Evolutionary conservation across 2,888 invertebrate genomes (phyloP).

Genomic region (Drosophila parthenogenetica): DNA sequence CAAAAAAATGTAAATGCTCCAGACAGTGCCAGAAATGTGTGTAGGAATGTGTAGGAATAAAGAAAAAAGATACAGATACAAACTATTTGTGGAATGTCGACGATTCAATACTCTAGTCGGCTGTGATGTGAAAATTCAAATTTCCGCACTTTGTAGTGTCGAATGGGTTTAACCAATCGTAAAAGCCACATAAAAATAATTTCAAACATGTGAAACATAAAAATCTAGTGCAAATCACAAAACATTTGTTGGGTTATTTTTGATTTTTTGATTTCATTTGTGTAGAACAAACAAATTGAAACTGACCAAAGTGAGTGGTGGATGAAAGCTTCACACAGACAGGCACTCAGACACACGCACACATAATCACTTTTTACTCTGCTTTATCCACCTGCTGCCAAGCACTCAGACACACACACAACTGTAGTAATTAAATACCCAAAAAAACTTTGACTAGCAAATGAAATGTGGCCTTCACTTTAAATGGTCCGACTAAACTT

Average conservation of each 20-base stretch:
- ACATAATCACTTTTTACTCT: conserved; percentile 13
- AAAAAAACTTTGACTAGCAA: conserved; percentile 59
- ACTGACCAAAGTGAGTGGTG: conserved; percentile 55
- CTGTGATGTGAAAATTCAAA: neutral
- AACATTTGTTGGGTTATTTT: conserved; percentile 75
- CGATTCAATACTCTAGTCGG: neutral
- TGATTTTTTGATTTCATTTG: conserved; percentile 65
- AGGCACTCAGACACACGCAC: conserved; percentile 11
- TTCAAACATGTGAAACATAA: conserved; percentile 19
- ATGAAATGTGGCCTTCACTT: conserved; percentile 63
- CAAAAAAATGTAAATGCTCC: conserved; percentile 53
- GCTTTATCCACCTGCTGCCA: conserved; percentile 2
- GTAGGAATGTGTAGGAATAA: conserved; percentile 26
- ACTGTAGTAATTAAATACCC: conserved; percentile 58
- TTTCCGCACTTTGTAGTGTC: neutral
- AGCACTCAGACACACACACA: conserved; percentile 12
- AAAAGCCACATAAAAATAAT: conserved; percentile 10
- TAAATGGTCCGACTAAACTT: conserved; percentile 67
- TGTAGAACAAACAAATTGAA: conserved; percentile 58
- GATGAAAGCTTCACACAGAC: conserved; percentile 13
- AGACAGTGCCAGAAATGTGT: conserved; percentile 48
- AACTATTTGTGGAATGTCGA: neutral
- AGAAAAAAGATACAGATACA: conserved; percentile 8
- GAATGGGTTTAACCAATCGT: neutral
- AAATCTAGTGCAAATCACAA: conserved; percentile 61